phyloP scores from a whole-genome alignment of 1,140 invertebrate genomes.

The fruit fly (Drosophila melanogaster) region DNA sequence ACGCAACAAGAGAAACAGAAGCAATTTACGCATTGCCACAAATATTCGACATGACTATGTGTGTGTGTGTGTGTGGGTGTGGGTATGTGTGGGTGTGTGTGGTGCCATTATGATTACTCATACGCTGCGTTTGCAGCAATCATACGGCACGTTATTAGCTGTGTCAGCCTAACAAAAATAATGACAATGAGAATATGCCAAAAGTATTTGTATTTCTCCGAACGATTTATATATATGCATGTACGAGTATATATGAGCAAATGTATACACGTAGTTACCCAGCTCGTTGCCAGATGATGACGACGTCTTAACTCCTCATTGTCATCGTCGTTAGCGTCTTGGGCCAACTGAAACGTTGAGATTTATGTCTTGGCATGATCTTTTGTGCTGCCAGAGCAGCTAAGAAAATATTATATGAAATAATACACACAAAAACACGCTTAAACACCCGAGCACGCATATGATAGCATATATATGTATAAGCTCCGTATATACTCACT shows the following conservation, averaged over 20 bases:
- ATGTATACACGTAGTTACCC: conserved; percentile 33
- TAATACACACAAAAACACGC: conserved; percentile 56
- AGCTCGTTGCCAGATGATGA: conserved; percentile 43
- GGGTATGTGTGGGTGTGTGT: conserved; percentile 8
- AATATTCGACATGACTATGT: conserved; percentile 37
- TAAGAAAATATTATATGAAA: conserved; percentile 82
- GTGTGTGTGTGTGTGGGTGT: conserved; percentile 4
- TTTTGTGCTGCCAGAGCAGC: conserved; percentile 68
- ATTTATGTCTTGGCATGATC: conserved; percentile 82
- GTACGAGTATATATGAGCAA: not conserved
- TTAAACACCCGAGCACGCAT: conserved; percentile 30
- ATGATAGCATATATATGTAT: conserved; percentile 11
- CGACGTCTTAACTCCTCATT: conserved; percentile 65
- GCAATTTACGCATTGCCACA: conserved; percentile 74
- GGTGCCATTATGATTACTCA: conserved; percentile 80
- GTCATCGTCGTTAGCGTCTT: conserved; percentile 59
- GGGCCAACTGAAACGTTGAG: conserved; percentile 74
- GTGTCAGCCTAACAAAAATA: conserved; percentile 78
- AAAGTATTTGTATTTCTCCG: conserved; percentile 69
- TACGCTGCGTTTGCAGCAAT: conserved; percentile 81
- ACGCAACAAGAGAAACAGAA: conserved; percentile 17
- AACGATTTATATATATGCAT: conserved; percentile 6
- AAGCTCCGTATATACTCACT: not conserved
- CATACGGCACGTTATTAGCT: conserved; percentile 79
- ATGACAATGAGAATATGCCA: conserved; percentile 80